Percentiles rank a stretch among this genome's conserved stretches.
These are phyloP conservation scores for Anoplius nigerrimus DNA, from an alignment of 2,888 invertebrate species.

Conservation along the genomic window DNA sequence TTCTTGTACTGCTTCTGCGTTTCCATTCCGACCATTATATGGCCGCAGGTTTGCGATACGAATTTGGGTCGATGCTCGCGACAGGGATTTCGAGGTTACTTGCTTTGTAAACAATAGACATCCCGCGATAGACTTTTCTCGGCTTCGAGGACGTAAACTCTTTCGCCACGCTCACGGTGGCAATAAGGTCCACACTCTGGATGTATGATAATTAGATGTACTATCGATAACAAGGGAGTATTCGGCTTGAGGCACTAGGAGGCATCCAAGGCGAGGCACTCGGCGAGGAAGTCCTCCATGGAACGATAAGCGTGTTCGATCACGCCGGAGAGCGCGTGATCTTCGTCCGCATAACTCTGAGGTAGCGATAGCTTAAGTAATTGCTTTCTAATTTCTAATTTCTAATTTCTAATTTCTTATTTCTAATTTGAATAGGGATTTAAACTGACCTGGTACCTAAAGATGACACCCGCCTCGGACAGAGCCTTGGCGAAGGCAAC, in stretches of 20 bases:
- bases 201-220: conserved; percentile 56
- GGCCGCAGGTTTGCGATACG: no score
- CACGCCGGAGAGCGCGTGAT: conserved; percentile 89
- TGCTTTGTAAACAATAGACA: no score
- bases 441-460: conserved; percentile 92
- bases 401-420: no score
- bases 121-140: no score
- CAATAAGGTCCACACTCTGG: conserved; percentile 31
- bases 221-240: conserved; percentile 66
- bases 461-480: conserved; percentile 90
- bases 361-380: no score
- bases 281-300: conserved; percentile 94
- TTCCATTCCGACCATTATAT: no score
- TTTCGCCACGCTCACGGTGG: no score
- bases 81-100: no score
- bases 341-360: conserved; percentile 95
- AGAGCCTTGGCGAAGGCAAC: conserved; percentile 92
- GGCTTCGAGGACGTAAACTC: conserved; percentile 21
- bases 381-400: no score
- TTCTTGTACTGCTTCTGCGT: no score
- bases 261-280: conserved; percentile 92
- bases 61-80: not conserved
- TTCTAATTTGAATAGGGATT: no score
- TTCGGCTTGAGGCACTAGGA: conserved; percentile 74
- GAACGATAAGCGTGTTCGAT: conserved; percentile 94